Percentiles rank a stretch among this genome's conserved stretches.
These are phyloP conservation scores for Anas acuta DNA, from an alignment of 2,797 vertebrate species.

Conservation along the genomic window DNA sequence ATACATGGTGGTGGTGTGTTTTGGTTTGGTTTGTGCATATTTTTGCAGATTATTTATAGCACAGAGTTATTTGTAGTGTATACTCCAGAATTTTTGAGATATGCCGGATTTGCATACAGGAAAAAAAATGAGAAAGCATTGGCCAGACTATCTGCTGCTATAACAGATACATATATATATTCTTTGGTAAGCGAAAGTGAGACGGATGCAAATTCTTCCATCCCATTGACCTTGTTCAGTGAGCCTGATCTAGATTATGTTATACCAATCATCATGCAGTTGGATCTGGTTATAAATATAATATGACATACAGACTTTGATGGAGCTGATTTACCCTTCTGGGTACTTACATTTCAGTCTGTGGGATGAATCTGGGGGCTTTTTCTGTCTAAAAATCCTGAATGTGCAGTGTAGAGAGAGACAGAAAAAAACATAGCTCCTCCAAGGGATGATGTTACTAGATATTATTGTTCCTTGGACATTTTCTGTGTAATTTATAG, in stretches of 20 bases:
- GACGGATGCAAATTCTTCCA: background rate
- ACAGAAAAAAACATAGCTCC: background rate
- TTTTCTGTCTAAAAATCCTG: slow-evolving; percentile 47
- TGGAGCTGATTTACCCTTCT: slow-evolving; percentile 5
- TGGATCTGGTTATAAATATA: background rate
- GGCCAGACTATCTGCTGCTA: background rate
- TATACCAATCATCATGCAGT: background rate
- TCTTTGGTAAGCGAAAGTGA: background rate
- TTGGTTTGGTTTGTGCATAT: background rate
- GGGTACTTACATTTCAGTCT: slow-evolving; percentile 4
- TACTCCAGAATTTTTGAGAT: background rate
- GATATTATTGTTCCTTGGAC: slow-evolving; percentile 35
- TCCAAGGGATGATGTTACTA: background rate
- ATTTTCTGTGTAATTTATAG: slow-evolving; percentile 25
- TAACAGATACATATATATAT: background rate
- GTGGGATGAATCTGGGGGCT: slow-evolving; percentile 2
- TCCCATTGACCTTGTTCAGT: slow-evolving; percentile 13
- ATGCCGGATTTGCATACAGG: background rate
- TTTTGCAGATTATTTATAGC: slow-evolving; percentile 44
- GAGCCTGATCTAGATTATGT: background rate
- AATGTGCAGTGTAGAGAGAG: background rate
- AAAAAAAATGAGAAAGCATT: rapidly evolving
- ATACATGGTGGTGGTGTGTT: too few species aligned
- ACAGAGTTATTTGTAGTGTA: background rate
- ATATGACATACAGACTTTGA: slow-evolving; percentile 17